Conservation (phyloP, 2,113 vertebrate genomes). For the Chionis minor region DNA sequence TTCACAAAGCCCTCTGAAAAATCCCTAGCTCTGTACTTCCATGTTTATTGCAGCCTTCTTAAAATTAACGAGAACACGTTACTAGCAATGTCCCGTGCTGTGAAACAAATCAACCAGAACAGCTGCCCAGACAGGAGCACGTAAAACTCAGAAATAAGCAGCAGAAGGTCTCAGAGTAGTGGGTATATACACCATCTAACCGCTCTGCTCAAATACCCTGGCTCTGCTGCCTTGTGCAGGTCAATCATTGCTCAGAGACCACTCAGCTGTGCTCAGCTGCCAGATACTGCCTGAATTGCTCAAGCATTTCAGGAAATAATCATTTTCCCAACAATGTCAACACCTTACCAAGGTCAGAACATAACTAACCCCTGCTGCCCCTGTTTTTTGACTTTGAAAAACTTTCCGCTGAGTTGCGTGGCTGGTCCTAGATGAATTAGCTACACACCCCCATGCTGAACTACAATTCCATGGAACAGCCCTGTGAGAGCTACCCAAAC, state of each 20-base stretch:
- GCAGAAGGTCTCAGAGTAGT: neutral
- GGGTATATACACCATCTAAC: no score
- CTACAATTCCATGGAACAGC: accelerated
- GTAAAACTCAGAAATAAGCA: neutral
- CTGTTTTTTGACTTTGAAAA: neutral
- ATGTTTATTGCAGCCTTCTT: neutral
- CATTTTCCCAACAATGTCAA: neutral
- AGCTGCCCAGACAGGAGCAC: neutral
- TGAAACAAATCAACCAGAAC: neutral
- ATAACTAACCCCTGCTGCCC: neutral
- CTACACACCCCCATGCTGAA: neutral
- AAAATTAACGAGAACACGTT: accelerated
- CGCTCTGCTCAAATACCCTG: accelerated
- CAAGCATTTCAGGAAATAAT: constrained; percentile 6
- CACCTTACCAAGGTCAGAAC: neutral
- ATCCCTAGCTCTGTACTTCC: neutral
- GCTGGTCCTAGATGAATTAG: neutral
- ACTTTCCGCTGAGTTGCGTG: neutral
- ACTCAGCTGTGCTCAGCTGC: neutral
- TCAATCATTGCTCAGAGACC: neutral
- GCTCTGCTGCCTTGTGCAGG: neutral
- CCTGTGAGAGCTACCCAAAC: neutral
- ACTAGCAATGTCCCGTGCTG: neutral
- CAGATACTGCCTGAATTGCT: neutral
- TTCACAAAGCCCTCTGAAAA: neutral